Evolutionary conservation across 1,140 invertebrate genomes (phyloP), one percentile per base, ranked within the genome.

Genomic region (Prorops nasuta): DNA sequence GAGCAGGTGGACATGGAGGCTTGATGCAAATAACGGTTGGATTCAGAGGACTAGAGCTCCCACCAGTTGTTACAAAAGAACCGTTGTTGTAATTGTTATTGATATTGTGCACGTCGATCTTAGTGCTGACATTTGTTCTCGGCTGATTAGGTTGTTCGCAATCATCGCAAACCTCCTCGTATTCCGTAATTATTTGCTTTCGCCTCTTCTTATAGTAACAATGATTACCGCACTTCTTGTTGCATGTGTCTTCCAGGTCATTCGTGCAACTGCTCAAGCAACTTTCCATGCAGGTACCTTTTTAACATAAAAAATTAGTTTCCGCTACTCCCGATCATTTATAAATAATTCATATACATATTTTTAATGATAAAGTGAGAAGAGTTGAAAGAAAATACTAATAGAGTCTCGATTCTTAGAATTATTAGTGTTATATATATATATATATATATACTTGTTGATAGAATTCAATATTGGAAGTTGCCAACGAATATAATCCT

Each of bases 81-180:
- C n/a, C n/a, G n/a, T n/a, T n/a, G n/a, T n/a, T n/a, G n/a, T n/a
- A n/a, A n/a, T n/a, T n/a, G n/a, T n/a, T 47, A 24, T 69, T 66
- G 6, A 60, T 6, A 38, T 71, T 69, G 18, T 65, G 60, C n/a
- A 75, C 64, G 17, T 66, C 56, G 4, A 76, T 61, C 18, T 59
- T 70, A 0, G 69, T 70, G 0, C 63, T 69, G n/a, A 75, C 58
- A 17, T 75, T 74, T 0, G 58, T 56, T 1, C 28, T 32, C n/a
- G n/a, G n/a, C n/a, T n/a, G 8, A 40, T 34, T 3, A 31, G 2
- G 19, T 2, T 12, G 8, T 1, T 9, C 38, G 41, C 69, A 70
- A 8, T 63, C 34, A 0, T 7, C 14, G 35, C 66, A 65, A 6
- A 57, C 55, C n/a, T 42, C 48, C 12, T 64, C 63, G 7, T 68